A percentile compares a stretch with the other conserved stretches of the same genome.
Evolutionary conservation across 92 coral and sea anemone genomes (phyloP).

Genomic region (Porites lobata): DNA sequence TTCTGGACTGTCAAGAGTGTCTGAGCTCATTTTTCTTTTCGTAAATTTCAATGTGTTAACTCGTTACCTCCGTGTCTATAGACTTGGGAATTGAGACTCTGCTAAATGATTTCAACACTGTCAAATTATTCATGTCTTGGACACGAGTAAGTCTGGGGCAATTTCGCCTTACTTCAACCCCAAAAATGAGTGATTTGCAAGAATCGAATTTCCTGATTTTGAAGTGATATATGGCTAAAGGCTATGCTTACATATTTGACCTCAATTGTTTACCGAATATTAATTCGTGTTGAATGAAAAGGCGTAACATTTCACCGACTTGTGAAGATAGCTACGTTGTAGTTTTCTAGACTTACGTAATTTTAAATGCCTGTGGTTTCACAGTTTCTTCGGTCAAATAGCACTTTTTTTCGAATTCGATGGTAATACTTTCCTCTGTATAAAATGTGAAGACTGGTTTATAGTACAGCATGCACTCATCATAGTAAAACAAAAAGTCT

Average conservation of each 20-base stretch:
- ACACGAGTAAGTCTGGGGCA: background rate
- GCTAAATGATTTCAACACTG: slow-evolving; percentile 32
- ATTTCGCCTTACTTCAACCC: background rate
- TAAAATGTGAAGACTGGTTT: too few species aligned
- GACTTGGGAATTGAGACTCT: background rate
- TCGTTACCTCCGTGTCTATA: background rate
- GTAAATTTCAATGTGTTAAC: background rate
- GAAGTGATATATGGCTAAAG: background rate
- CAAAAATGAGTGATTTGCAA: background rate
- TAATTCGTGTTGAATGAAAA: too few species aligned
- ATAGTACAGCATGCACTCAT: too few species aligned
- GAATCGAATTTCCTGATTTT: background rate
- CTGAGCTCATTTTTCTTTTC: background rate
- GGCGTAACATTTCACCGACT: too few species aligned
- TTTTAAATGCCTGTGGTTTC: background rate
- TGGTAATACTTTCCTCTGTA: too few species aligned
- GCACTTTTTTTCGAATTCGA: too few species aligned
- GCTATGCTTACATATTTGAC: background rate
- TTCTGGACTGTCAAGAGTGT: background rate
- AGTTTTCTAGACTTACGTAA: background rate
- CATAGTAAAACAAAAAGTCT: too few species aligned
- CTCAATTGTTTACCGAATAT: background rate
- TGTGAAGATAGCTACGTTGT: too few species aligned
- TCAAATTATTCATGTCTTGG: background rate
- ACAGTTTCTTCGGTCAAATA: background rate